Evolutionary conservation across 2,113 vertebrate species (phyloP), one percentile per base, ranked within the genome.

Genomic region (Paralichthys olivaceus): DNA sequence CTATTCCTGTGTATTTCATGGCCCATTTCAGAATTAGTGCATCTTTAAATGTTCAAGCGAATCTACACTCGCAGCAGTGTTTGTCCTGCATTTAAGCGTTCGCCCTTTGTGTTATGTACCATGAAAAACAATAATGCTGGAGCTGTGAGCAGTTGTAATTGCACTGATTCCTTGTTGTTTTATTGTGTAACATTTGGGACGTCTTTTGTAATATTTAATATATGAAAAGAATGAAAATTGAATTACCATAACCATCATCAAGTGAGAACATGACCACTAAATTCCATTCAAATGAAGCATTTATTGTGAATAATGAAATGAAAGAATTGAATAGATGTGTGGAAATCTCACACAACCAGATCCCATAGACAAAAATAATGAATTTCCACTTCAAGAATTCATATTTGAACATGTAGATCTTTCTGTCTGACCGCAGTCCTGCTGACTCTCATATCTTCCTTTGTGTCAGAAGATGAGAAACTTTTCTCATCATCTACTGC

Each of bases 11-110:
- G 70, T 85, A 87, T 91, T 93, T 92, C 92, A 93, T 86, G 85
- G 77, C 80, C 88, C 87, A 91, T 92, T 91, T 92, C 90, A 85
- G 79, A 88, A 90, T 91, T 79, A 89, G 73, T 76, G 64, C 73
- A 69, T 87, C 69, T 80, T 87, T 82, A 71, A 81, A 69, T 69
- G 64, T 80, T 79, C 45, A 77, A 78, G 77, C 73, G 72, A 72
- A 75, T 81, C 69, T 81, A n/a, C 56, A 68, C 72, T 68, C 37
- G 83, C 78, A 55, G 75, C 67, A 40, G 72, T 79, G 72, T 86
- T 83, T 86, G 70, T 53, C 40, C 75, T 57, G 57, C 26, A 69
- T 61, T 77, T 81, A 67, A 84, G 67, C 14, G 12, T 54, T 26
- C 0, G 54, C 59, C 68, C 58, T 84, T 70, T 87, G 84, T 84